Evolutionary conservation across 2,888 invertebrate genomes (phyloP), one percentile per base, ranked within the genome.

Genomic region (Amiota mariae): DNA sequence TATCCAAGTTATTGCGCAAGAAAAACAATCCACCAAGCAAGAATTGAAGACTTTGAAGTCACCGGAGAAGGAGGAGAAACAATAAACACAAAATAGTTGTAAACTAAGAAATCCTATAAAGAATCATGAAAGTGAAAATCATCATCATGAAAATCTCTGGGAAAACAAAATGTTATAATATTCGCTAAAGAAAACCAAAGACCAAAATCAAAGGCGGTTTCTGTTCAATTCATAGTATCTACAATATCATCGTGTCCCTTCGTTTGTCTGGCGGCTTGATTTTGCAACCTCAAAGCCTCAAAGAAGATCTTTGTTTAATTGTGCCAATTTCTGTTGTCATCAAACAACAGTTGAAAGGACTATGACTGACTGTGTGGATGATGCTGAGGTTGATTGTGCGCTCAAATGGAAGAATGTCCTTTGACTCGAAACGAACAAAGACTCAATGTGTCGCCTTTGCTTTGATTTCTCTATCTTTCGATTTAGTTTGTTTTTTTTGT

Each of bases 1-100:
- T 83, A 36, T 36, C 2, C 36, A 36, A 36, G 36, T 36, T 36
- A 36, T 36, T 36, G 36, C 6, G 36, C 8, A 36, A 81, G 80
- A 49, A 47, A 85, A 84, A 83, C 83, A 83, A 85, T 85, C 83
- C 82, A 85, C 84, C 85, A 85, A 81, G 77, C 11, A 15, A 13
- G 46, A 36, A 36, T 63, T 36, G 1, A 48, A 9, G 15, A 49
- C 81, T 81, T 81, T 81, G 81, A 82, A 72, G 77, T 79, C 48
- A 36, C 64, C 70, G 67, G 75, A 36, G 47, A 20, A n/a, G 59
- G 59, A 18, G 59, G 10, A 9, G 59, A 59, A 36, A 36, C 36
- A 36, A 36, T 36, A 36, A 36, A 36, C 6, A 36, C 3, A 24
- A 24, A 24, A 3, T 24, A 24, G 24, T 24, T 24, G 24, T 24